Percentiles rank a stretch among this genome's conserved stretches.
phyloP scores from a whole-genome alignment of 2,113 vertebrate genomes.

The Ceuthmochares aereus region DNA sequence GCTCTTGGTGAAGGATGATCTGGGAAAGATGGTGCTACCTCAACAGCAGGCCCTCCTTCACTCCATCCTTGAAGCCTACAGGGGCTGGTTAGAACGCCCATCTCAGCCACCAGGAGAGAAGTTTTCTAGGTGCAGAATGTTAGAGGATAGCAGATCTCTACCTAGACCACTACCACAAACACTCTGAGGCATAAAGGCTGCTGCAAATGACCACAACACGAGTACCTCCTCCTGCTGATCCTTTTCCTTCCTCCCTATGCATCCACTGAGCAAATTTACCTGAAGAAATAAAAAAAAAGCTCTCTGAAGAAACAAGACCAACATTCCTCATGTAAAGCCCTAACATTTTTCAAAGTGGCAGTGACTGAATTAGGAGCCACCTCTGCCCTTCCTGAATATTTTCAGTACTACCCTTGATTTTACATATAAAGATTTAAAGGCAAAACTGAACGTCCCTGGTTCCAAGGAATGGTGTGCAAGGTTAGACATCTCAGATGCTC shows the following conservation, averaged over 20 bases:
- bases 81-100: not conserved
- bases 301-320: not conserved
- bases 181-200: not conserved
- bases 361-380: not conserved
- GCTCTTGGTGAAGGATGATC: not conserved
- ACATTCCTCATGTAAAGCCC: not conserved
- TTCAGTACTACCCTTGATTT: not conserved
- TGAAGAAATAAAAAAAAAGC: not conserved
- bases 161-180: not conserved
- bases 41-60: not conserved
- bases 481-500: not conserved
- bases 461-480: not conserved
- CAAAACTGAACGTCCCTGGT: not conserved
- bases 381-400: not conserved
- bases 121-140: not conserved
- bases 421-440: not conserved
- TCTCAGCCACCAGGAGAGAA: not conserved
- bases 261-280: not conserved
- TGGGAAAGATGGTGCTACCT: not conserved
- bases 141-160: not conserved
- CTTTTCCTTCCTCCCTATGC: accelerated
- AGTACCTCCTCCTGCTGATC: not conserved
- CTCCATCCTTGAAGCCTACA: not conserved
- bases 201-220: not conserved
- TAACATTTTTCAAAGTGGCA: not conserved